Evolutionary conservation across 2,888 invertebrate species (phyloP).

Genomic region (Conchocele bisecta): DNA sequence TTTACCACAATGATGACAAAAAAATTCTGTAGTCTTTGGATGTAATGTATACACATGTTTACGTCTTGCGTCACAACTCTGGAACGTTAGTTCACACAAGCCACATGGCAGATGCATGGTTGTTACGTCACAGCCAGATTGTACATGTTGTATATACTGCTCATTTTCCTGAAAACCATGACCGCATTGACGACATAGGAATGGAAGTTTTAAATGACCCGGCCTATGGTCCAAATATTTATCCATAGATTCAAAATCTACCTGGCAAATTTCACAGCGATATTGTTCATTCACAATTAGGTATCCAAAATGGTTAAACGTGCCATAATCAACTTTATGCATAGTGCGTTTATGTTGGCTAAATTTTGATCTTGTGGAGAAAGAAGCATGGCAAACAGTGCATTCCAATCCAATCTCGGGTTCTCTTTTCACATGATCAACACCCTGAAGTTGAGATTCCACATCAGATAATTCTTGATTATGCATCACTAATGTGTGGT

Average conservation of each 20-base stretch:
- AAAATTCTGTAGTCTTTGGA: slow-evolving; percentile 32
- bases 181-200: slow-evolving; percentile 40
- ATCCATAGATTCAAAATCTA: slow-evolving; percentile 45
- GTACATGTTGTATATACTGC: slow-evolving; percentile 25
- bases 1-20: slow-evolving; percentile 48
- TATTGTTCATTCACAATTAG: slow-evolving; percentile 35
- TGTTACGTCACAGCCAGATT: slow-evolving; percentile 24
- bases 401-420: no score
- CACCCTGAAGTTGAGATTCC: no score
- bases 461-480: slow-evolving; percentile 38
- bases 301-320: slow-evolving; percentile 51
- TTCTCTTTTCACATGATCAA: no score
- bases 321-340: slow-evolving; percentile 49
- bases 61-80: slow-evolving; percentile 41
- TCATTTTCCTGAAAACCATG: slow-evolving; percentile 41
- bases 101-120: slow-evolving; percentile 44
- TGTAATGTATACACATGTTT: slow-evolving; percentile 45
- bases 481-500: slow-evolving; percentile 38
- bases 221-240: slow-evolving; percentile 45
- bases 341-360: no score
- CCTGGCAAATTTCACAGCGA: slow-evolving; percentile 49
- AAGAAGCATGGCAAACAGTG: no score
- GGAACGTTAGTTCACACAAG: slow-evolving; percentile 35
- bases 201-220: slow-evolving; percentile 36
- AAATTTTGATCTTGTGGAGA: no score